Base-by-base conservation (phyloP, 2,888 invertebrate genomes). In the Tetramorium bicarinatum region DNA sequence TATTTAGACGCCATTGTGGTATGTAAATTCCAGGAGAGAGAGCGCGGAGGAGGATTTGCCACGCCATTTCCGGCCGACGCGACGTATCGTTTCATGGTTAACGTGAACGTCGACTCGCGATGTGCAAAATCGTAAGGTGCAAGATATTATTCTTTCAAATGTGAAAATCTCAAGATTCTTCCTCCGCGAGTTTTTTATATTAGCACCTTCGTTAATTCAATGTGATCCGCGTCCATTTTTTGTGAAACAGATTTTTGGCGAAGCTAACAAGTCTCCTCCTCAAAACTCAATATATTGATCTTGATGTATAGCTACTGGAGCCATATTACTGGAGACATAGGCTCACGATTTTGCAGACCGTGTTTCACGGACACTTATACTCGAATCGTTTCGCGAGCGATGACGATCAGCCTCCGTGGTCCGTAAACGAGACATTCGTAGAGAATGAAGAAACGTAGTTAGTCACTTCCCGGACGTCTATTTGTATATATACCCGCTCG, bases 401-500 rank as follows among this genome's bases (percentile, higher is more conserved):
- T 25, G 56, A 61, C 85, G 82, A 74, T 87, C 84, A 47, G 61
- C 76, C 85, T 90, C 85, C 85, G 83, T 84, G 89, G 85, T 89
- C 89, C 85, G 83, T 83, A 81, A 71, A 77, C 38, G 72, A 71
- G 66, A 87, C 13, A 86, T n/a, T 74, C 79, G 84, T 85, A 86
- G 86, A 87, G 75, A 82, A 83, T 69, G 87, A 88, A 82, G 82
- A 87, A 84, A 83, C 83, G 87, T 90, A 90, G 90, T 86, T 85
- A 90, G 86, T 87, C 87, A 88, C 86, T 85, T 88, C 87, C 89
- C 84, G 86, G 91, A 92, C 91, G 93, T 93, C 93, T 93, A 93
- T 94, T 94, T 94, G 94, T 95, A 95, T 94, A 93, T 93, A 94
- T 89, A 94, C 91, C 90, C 93, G 92, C 91, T 94, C 93, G 93